phyloP scores from a whole-genome alignment of 2,888 invertebrate species.

The Diarsia rubi region DNA sequence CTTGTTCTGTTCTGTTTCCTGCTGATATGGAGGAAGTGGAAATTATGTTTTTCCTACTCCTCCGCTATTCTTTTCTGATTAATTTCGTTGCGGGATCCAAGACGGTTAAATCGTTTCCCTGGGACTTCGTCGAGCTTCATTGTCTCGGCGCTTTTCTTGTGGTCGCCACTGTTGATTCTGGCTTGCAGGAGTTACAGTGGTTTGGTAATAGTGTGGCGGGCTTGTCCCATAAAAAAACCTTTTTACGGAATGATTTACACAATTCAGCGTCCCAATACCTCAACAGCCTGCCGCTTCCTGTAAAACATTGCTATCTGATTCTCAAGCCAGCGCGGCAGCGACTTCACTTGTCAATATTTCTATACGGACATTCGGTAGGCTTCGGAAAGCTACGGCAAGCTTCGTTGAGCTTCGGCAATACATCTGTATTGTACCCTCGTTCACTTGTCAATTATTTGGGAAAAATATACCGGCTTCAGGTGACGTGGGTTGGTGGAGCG shows the following conservation, averaged over 20 bases:
- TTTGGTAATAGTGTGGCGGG: too few species aligned
- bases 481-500: conserved; percentile 40
- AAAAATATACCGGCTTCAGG: conserved; percentile 59
- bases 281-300: not conserved
- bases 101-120: too few species aligned
- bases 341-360: conserved; percentile 71
- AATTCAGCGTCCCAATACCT: conserved; percentile 1
- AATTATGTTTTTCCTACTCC: too few species aligned
- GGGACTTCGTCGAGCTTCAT: too few species aligned
- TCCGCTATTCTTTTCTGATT: too few species aligned
- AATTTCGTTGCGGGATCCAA: too few species aligned
- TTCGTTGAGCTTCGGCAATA: conserved; percentile 45
- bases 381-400: conserved; percentile 30
- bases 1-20: too few species aligned
- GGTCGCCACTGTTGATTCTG: too few species aligned
- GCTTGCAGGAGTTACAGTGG: too few species aligned
- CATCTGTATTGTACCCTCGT: conserved; percentile 80
- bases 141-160: too few species aligned
- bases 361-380: conserved; percentile 59
- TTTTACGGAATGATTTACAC: conserved; percentile 13
- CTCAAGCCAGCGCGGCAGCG: conserved; percentile 32
- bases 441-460: conserved; percentile 83
- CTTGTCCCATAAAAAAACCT: too few species aligned
- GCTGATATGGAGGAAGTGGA: too few species aligned
- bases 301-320: conserved; percentile 27